Conservation (phyloP, 2,797 vertebrate species). For the Onychomys arenicola region DNA sequence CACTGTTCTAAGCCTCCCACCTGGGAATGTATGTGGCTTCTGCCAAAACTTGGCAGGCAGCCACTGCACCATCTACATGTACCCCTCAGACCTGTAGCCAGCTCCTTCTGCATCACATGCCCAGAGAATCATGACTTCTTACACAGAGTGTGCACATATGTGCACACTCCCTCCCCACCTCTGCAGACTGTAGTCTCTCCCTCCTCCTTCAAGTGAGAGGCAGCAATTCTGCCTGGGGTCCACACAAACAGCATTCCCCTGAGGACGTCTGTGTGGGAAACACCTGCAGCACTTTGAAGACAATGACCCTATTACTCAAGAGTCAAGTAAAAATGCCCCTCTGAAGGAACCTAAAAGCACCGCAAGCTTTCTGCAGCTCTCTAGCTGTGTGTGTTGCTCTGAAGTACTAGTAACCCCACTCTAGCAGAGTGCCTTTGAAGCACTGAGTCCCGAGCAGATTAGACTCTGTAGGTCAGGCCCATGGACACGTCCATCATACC, state of each 20-base stretch:
- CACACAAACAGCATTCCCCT: neutral
- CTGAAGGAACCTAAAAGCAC: neutral
- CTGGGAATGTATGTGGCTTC: neutral
- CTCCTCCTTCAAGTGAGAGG: neutral
- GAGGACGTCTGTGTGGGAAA: neutral
- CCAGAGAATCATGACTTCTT: neutral
- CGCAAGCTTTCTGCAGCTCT: neutral
- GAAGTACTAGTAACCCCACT: neutral
- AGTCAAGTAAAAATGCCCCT: neutral
- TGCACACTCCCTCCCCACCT: neutral
- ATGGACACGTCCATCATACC: neutral
- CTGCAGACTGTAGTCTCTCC: neutral
- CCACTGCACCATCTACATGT: no score
- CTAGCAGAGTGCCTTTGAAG: neutral
- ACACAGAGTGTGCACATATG: neutral
- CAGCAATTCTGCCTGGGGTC: neutral
- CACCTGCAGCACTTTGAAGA: neutral
- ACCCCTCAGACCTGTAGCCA: neutral
- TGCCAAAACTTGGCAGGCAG: neutral
- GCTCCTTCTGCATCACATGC: no score
- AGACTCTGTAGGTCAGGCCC: neutral
- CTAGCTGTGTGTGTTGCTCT: neutral
- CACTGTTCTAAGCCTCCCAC: neutral
- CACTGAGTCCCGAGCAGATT: neutral
- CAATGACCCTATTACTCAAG: neutral